These are phyloP conservation scores for Heliocidaris tuberculata DNA, from an alignment of 35 echinoderm and acorn worm species.

Conservation along the genomic window DNA sequence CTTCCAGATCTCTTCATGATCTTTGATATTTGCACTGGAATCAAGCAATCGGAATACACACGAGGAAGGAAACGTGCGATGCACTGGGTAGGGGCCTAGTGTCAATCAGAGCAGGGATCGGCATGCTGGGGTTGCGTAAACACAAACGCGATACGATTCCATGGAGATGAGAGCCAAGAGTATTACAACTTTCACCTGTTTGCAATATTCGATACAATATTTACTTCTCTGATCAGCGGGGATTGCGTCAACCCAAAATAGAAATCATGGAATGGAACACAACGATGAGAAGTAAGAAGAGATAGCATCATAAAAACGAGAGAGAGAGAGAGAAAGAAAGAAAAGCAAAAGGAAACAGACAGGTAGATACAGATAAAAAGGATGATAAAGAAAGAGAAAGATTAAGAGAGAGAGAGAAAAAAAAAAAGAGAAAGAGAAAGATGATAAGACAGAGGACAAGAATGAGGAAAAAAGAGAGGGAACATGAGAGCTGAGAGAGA, in stretches of 20 bases:
- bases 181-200: slow-evolving; percentile 37
- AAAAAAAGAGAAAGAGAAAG: neutral
- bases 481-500: too few species aligned
- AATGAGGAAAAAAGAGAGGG: too few species aligned
- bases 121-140: neutral
- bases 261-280: neutral
- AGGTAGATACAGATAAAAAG: too few species aligned
- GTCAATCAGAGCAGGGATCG: slow-evolving; percentile 13
- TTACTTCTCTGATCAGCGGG: slow-evolving; percentile 25
- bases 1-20: neutral
- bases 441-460: neutral
- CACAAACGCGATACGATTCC: slow-evolving; percentile 17
- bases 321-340: neutral
- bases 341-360: neutral
- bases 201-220: slow-evolving; percentile 40
- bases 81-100: neutral
- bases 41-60: slow-evolving; percentile 1
- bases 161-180: neutral
- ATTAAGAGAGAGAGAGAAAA: neutral
- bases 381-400: neutral
- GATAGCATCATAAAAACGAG: neutral
- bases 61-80: neutral
- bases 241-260: neutral
- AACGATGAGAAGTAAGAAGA: neutral
- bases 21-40: slow-evolving; percentile 17